Conservation (phyloP, 2,888 invertebrate genomes). For the Apeira syringaria region DNA sequence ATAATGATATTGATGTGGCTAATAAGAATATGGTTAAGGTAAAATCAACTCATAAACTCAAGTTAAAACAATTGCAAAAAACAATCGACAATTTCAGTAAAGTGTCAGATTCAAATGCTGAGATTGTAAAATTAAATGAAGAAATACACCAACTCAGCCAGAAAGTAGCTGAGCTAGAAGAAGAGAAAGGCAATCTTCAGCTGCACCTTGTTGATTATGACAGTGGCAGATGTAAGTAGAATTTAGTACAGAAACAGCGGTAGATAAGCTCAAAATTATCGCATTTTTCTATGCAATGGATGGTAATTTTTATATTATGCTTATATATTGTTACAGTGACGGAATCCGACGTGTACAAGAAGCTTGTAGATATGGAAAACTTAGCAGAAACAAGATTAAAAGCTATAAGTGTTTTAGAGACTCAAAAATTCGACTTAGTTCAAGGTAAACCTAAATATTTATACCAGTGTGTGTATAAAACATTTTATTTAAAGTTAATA, state of each 20-base stretch:
- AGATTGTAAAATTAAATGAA: constrained; percentile 85
- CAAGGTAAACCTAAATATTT: too few relatives aligned
- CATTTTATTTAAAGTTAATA: too few relatives aligned
- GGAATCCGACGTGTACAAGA: constrained; percentile 77
- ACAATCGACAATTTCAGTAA: constrained; percentile 87
- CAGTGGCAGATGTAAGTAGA: constrained; percentile 86
- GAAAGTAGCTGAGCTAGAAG: constrained; percentile 92
- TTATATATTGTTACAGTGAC: constrained; percentile 61
- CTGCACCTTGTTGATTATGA: constrained; percentile 92
- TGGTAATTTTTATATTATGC: not conserved
- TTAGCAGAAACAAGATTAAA: constrained; percentile 81
- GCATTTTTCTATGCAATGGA: too few relatives aligned
- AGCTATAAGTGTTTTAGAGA: constrained; percentile 84
- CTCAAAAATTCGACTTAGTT: constrained; percentile 87
- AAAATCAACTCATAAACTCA: constrained; percentile 88
- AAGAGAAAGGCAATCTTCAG: constrained; percentile 96
- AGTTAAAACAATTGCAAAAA: constrained; percentile 90
- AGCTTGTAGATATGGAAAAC: constrained; percentile 72
- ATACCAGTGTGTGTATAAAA: too few relatives aligned
- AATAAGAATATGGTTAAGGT: constrained; percentile 91
- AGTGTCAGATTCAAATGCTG: constrained; percentile 87
- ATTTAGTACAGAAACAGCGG: too few relatives aligned
- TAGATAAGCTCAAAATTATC: too few relatives aligned
- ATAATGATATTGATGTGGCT: constrained; percentile 88
- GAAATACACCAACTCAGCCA: constrained; percentile 87